phyloP scores from a whole-genome alignment of 2,888 invertebrate species.

The Conistra vaccinii region DNA sequence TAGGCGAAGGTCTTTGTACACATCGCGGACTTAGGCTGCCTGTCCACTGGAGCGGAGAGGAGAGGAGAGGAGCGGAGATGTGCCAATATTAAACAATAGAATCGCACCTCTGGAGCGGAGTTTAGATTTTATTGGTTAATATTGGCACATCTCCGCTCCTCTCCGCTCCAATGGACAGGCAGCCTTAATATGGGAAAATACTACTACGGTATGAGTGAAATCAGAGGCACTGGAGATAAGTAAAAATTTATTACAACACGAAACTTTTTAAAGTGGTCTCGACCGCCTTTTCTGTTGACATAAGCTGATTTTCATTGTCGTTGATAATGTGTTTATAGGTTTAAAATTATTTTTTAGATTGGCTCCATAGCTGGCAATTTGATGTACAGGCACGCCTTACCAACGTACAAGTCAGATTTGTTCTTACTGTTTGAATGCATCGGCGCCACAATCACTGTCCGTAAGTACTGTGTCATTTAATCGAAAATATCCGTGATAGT shows the following conservation, averaged over 20 bases:
- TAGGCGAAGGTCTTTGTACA: background rate
- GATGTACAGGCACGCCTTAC: slow-evolving; percentile 91
- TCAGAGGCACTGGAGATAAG: background rate
- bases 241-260: background rate
- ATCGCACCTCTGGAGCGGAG: no score
- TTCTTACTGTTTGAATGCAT: slow-evolving; percentile 91
- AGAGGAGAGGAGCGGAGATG: no score
- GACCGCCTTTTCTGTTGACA: background rate
- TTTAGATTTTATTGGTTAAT: no score
- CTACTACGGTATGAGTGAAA: background rate
- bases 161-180: no score
- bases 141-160: no score
- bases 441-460: slow-evolving; percentile 88
- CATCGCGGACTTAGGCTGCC: no score
- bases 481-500: background rate
- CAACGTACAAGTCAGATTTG: slow-evolving; percentile 92
- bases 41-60: no score
- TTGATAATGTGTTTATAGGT: background rate
- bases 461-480: slow-evolving; percentile 79
- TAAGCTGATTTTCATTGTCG: background rate
- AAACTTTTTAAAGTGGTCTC: background rate
- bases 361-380: slow-evolving; percentile 93
- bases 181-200: no score
- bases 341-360: slow-evolving; percentile 80
- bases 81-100: no score